Percentiles rank a stretch among this genome's conserved stretches.
These are phyloP conservation scores for Anisognathus igniventris DNA, from an alignment of 2,797 vertebrate species.

Conservation along the genomic window DNA sequence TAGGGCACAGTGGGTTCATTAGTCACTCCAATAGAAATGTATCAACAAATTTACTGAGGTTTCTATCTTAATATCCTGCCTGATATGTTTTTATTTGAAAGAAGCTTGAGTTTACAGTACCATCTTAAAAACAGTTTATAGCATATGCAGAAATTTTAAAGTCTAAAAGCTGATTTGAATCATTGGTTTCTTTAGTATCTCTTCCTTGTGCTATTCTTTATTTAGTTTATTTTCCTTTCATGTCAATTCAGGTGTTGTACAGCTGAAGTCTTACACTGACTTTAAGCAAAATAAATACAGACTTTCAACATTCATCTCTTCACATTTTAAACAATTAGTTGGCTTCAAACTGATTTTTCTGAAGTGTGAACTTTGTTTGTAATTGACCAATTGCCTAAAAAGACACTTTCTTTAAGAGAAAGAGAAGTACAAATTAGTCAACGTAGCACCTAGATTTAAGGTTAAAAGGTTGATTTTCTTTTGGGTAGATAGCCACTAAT, in stretches of 20 bases:
- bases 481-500: neutral
- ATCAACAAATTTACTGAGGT: slow-evolving; percentile 60
- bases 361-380: neutral
- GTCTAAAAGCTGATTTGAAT: neutral
- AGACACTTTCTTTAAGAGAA: neutral
- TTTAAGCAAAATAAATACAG: neutral
- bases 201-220: neutral
- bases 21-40: slow-evolving; percentile 57
- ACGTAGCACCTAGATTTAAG: neutral
- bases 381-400: neutral
- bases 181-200: neutral
- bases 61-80: slow-evolving; percentile 37
- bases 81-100: slow-evolving; percentile 21
- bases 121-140: neutral
- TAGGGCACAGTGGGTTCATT: slow-evolving; percentile 63
- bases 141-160: neutral
- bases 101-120: neutral
- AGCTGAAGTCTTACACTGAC: neutral
- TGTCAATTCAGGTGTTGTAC: neutral
- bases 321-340: neutral
- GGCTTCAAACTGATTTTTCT: neutral
- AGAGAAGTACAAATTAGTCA: neutral
- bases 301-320: neutral
- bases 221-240: neutral
- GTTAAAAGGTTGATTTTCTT: neutral